These are phyloP conservation scores for Ovis aries DNA, from an alignment of 2,113 vertebrate genomes.

Conservation along the genomic window DNA sequence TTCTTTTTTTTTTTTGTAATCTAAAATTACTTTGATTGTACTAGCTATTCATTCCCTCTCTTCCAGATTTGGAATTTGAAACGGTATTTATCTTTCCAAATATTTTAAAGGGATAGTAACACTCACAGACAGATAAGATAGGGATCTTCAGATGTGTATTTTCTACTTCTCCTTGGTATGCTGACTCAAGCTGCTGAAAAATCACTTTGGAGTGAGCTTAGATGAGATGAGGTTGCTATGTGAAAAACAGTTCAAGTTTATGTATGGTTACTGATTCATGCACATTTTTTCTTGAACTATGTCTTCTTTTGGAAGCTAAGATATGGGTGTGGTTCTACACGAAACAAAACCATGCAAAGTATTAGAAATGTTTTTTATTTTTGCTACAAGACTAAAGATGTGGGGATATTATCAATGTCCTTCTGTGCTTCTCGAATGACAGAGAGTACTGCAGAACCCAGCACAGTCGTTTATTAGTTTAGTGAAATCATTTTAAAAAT, in stretches of 20 bases:
- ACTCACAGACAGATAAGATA: neutral
- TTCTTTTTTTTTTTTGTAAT: neutral
- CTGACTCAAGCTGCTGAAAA: neutral
- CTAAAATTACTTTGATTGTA: neutral
- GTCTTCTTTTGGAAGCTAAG: constrained; percentile 44
- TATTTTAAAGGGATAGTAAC: neutral
- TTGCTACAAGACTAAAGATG: neutral
- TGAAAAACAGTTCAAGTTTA: neutral
- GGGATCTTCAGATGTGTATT: neutral
- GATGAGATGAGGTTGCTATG: neutral
- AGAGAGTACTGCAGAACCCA: neutral
- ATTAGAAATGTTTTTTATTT: neutral
- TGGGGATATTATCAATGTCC: neutral
- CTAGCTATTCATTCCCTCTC: neutral
- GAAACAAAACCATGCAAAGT: neutral
- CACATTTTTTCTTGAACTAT: constrained; percentile 36
- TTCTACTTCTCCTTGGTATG: neutral
- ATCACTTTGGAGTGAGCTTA: neutral
- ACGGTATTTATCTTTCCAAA: neutral
- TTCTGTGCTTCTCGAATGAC: neutral
- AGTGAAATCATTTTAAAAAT: neutral
- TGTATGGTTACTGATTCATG: constrained; percentile 17
- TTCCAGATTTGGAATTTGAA: neutral
- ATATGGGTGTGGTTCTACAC: constrained; percentile 14
- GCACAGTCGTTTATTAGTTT: neutral